phyloP scores from a whole-genome alignment of 2,797 vertebrate species.

The Brachyrhaphis roseni region DNA sequence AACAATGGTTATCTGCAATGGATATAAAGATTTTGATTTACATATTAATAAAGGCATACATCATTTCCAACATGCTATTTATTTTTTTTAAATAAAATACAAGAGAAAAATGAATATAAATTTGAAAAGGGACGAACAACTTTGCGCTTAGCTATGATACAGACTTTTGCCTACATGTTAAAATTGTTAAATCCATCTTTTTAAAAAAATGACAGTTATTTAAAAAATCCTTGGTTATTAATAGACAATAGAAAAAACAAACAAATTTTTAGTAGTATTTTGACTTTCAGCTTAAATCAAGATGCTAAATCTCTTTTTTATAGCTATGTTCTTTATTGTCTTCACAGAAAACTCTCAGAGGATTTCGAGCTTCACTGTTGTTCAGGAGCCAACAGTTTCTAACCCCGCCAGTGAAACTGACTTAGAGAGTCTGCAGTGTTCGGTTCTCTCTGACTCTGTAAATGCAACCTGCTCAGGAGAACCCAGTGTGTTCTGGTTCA shows the following conservation, averaged over 20 bases:
- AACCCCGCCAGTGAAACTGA: not conserved
- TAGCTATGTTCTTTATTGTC: not conserved
- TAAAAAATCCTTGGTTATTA: not conserved
- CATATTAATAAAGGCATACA: not conserved
- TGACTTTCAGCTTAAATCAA: not conserved
- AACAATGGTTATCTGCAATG: not conserved
- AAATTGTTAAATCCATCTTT: not conserved
- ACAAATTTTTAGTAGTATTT: not conserved
- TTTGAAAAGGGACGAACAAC: not conserved
- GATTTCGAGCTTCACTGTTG: conserved; percentile 6
- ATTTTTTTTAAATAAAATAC: not conserved
- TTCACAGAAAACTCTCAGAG: not conserved
- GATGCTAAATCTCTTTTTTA: not conserved
- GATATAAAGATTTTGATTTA: not conserved
- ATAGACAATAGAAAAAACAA: not conserved
- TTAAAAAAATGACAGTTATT: not conserved
- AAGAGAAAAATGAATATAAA: not conserved
- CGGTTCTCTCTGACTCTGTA: not conserved
- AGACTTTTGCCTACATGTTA: not conserved
- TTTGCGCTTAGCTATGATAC: not conserved
- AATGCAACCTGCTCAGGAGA: not conserved
- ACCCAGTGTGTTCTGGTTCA: conserved; percentile 1
- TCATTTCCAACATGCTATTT: not conserved
- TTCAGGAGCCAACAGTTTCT: not conserved
- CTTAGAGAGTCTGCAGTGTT: conserved; percentile 34